A percentile compares a stretch with the other conserved stretches of the same genome.
These are phyloP conservation scores for Petrolisthes manimaculis DNA, from an alignment of 2,888 invertebrate genomes.

Conservation along the genomic window DNA sequence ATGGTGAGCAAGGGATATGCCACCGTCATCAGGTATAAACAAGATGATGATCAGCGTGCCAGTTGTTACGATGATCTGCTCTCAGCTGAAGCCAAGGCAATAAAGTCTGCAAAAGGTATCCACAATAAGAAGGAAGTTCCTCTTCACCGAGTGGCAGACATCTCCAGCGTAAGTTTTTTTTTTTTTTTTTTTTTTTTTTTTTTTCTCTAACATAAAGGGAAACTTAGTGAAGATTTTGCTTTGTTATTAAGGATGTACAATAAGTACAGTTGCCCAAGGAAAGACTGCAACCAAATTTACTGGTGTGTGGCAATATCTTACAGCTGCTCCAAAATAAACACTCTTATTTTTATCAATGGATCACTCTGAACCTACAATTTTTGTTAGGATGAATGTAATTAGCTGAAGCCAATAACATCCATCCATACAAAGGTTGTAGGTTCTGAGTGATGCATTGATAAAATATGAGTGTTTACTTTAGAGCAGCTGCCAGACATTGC, in stretches of 20 bases:
- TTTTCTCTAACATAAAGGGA: background rate
- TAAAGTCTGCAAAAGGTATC: slow-evolving; percentile 85
- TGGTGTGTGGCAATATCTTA: too few relatives aligned
- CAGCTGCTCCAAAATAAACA: too few relatives aligned
- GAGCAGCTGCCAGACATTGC: too few relatives aligned
- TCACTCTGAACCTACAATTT: too few relatives aligned
- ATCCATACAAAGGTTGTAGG: too few relatives aligned
- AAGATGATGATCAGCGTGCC: slow-evolving; percentile 96
- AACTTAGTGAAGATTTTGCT: background rate
- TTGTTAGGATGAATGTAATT: too few relatives aligned
- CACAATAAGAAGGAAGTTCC: slow-evolving; percentile 66
- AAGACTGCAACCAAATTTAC: too few relatives aligned
- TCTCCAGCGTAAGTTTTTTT: slow-evolving; percentile 72
- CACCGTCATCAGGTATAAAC: slow-evolving; percentile 91
- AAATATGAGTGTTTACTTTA: too few relatives aligned
- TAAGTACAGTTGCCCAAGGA: too few relatives aligned
- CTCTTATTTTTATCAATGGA: too few relatives aligned
- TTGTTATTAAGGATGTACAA: background rate
- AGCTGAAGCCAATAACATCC: too few relatives aligned
- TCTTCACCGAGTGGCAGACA: slow-evolving; percentile 87
- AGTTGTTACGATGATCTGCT: slow-evolving; percentile 92
- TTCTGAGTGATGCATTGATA: too few relatives aligned
- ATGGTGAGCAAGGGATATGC: slow-evolving; percentile 92
- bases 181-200: background rate
- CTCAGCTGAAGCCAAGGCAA: slow-evolving; percentile 93